Conservation (phyloP, 2,113 vertebrate species). For the Pteropus alecto region DNA sequence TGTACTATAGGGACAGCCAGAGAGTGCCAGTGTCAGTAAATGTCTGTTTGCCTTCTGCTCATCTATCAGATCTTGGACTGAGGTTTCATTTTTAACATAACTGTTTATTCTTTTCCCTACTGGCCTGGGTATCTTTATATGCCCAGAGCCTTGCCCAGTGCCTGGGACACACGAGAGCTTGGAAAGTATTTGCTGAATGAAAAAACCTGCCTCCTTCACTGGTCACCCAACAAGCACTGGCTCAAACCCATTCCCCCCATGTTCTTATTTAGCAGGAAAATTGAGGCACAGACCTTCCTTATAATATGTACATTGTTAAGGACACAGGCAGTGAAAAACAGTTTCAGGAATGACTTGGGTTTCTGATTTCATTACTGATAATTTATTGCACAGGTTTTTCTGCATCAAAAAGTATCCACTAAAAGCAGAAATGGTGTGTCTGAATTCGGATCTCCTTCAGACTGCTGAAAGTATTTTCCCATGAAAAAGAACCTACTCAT, state of each 20-base stretch:
- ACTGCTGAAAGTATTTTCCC: neutral
- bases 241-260: neutral
- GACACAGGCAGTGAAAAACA: neutral
- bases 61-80: neutral
- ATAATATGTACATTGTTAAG: neutral
- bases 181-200: neutral
- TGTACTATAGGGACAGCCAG: neutral
- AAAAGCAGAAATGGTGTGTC: constrained; percentile 1
- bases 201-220: neutral
- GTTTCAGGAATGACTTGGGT: constrained; percentile 18
- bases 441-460: neutral
- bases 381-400: constrained; percentile 61
- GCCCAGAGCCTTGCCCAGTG: neutral
- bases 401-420: constrained; percentile 31
- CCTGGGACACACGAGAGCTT: neutral
- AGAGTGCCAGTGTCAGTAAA: neutral
- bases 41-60: neutral
- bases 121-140: neutral
- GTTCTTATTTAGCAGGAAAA: neutral
- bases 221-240: neutral
- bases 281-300: neutral
- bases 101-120: neutral
- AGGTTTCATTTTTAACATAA: neutral
- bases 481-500: constrained; percentile 17
- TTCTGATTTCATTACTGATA: constrained; percentile 45